Evolutionary conservation across 1,140 invertebrate species (phyloP).

Genomic region (Pseudomyrmex cubaensis): DNA sequence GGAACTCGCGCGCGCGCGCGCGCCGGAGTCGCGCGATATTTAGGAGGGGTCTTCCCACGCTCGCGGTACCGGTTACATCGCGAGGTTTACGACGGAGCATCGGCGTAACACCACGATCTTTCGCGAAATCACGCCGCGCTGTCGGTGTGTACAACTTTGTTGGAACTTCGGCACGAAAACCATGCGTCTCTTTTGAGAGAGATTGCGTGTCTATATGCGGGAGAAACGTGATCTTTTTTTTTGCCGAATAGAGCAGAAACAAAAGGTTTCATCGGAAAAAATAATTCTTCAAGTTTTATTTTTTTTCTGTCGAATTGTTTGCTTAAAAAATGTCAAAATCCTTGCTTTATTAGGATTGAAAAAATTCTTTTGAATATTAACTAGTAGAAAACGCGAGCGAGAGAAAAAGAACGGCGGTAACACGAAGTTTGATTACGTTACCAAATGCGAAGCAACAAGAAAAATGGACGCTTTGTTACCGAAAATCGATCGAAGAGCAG

Average conservation of each 20-base stretch:
- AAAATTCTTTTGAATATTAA: background rate
- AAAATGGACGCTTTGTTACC: background rate
- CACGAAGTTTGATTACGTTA: background rate
- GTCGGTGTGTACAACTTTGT: background rate
- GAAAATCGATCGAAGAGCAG: conserved; percentile 2
- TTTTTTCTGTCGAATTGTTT: background rate
- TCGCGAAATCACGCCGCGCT: conserved; percentile 30
- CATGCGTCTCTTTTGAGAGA: background rate
- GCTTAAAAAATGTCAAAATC: background rate
- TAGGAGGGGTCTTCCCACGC: conserved; percentile 55
- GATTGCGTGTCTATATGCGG: background rate
- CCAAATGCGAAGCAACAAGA: background rate
- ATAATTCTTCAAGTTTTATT: background rate
- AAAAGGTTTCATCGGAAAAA: background rate
- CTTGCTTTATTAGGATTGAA: background rate
- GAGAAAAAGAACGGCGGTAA: background rate
- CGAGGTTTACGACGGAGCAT: conserved; percentile 23
- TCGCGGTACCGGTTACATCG: conserved; percentile 56
- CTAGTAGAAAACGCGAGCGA: background rate
- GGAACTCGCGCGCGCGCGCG: conserved; percentile 43
- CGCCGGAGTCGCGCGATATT: conserved; percentile 42
- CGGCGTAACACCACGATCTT: conserved; percentile 33
- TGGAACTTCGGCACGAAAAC: background rate
- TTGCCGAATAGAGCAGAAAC: too few species aligned
- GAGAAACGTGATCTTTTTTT: too few species aligned